A percentile compares a stretch with the other conserved stretches of the same genome.
These are phyloP conservation scores for Halisarca cf. caerulea DNA, from an alignment of 37 sponge, comb jelly and placozoan species.

Conservation along the genomic window DNA sequence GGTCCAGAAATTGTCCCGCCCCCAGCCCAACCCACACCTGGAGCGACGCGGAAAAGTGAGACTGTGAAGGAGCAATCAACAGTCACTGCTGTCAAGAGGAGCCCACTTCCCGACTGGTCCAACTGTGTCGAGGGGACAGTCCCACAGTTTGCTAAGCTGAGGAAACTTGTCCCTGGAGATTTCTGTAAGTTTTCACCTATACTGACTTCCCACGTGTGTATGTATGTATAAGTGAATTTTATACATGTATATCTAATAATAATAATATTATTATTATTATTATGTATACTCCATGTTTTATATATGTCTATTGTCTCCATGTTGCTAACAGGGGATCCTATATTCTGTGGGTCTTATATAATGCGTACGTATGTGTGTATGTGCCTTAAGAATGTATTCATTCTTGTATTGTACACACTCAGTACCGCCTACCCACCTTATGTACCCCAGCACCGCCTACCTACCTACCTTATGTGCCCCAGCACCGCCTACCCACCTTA, in stretches of 20 bases:
- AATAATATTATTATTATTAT: not conserved
- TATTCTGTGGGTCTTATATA: no score
- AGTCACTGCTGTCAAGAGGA: slow-evolving; percentile 22
- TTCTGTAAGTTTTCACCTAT: slow-evolving; percentile 72
- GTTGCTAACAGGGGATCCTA: not conserved
- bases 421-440: no score
- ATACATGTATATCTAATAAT: not conserved
- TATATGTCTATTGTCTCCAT: not conserved
- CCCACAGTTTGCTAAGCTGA: slow-evolving; percentile 62
- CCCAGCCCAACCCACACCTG: not conserved
- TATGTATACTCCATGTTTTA: not conserved
- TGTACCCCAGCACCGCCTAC: no score
- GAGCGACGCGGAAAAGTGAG: not conserved
- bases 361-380: no score
- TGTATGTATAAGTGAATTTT: not conserved
- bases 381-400: no score
- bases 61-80: not conserved
- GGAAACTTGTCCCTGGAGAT: slow-evolving; percentile 39
- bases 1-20: not conserved
- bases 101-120: slow-evolving; percentile 50
- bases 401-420: no score
- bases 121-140: slow-evolving; percentile 55
- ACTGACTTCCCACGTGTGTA: not conserved
- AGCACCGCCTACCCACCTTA: no score
- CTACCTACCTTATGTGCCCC: no score